Evolutionary conservation across 2,113 vertebrate genomes (phyloP), one percentile per base, ranked within the genome.

Genomic region (Vulpes ferrilata): DNA sequence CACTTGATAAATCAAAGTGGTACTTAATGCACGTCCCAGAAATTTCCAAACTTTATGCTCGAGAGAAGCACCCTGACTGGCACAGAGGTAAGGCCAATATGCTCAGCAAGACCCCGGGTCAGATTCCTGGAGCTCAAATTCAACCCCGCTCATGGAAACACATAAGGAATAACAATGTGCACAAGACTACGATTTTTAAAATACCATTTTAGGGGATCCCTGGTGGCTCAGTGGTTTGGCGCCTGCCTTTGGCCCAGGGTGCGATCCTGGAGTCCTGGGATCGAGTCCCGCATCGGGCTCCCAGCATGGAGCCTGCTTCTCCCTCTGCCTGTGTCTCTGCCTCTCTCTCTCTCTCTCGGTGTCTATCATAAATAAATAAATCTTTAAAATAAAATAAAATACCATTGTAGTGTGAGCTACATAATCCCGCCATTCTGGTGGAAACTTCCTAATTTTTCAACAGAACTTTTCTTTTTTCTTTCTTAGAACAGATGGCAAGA

Each of bases 401-500:
- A 20, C 10, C 19, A n/a, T 32, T 67, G 92, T 38, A 62, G 35
- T 1, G 30, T 2, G 4, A 88, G 32, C 82, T 16, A 60, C 23
- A 17, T 17, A 32, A 79, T 73, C 30, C 17, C 4, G 2, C 65
- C 35, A 35, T 59, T 38, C 12, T 27, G 1, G 32, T 73, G 53
- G 74, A 78, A 92, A 92, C 25, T 76, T 91, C 74, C 79, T 55
- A 35, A 92, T 85, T 76, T 97, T 94, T 88, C 92, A 90, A 43
- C 20, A 96, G 60, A 88, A 69, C 30, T 74, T 80, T 43, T 23
- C 4, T 35, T 90, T 93, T 62, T 48, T 38, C 53, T 79, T 69
- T 86, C 90, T 90, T 85, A 23, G 80, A 97, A 93, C 96, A 97
- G 95, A 97, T 94, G 94, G 96, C 25, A 62, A 59, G 85, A 91